A percentile compares a stretch with the other conserved stretches of the same genome.
These are phyloP conservation scores for Iphiclides podalirius DNA, from an alignment of 2,888 invertebrate species.

Conservation along the genomic window DNA sequence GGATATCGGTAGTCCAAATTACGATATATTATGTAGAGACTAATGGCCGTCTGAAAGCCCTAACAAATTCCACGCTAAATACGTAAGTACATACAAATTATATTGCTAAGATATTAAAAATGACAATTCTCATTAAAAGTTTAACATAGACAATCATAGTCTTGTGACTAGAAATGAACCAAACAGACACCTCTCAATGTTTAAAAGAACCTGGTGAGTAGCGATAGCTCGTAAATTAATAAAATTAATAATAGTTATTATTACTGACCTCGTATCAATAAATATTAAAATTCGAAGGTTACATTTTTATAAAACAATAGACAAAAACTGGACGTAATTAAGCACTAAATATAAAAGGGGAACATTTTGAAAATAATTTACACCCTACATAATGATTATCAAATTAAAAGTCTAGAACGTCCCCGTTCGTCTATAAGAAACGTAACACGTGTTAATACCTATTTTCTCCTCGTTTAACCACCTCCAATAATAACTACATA, in stretches of 20 bases:
- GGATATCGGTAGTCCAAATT: background rate
- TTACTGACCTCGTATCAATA: slow-evolving; percentile 76
- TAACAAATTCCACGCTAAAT: slow-evolving; percentile 27
- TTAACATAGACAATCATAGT: slow-evolving; percentile 70
- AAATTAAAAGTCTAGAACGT: slow-evolving; percentile 65
- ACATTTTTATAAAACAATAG: slow-evolving; percentile 64
- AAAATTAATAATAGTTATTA: slow-evolving; percentile 55
- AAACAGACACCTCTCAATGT: slow-evolving; percentile 57
- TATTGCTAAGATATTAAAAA: slow-evolving; percentile 9
- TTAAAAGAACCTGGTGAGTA: slow-evolving; percentile 50
- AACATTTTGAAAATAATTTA: slow-evolving; percentile 67
- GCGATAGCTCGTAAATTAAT: slow-evolving; percentile 47
- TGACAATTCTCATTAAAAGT: slow-evolving; percentile 31
- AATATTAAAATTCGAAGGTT: slow-evolving; percentile 69
- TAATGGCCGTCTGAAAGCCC: slow-evolving; percentile 32
- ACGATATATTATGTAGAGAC: slow-evolving; percentile 4
- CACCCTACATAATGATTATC: slow-evolving; percentile 54
- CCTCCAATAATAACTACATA: slow-evolving; percentile 66
- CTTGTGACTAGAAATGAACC: slow-evolving; percentile 74
- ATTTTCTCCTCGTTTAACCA: slow-evolving; percentile 64
- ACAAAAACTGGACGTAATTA: slow-evolving; percentile 67
- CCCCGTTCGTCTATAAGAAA: slow-evolving; percentile 65
- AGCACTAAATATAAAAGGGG: slow-evolving; percentile 63
- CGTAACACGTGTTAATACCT: slow-evolving; percentile 72
- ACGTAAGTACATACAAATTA: slow-evolving; percentile 24